phyloP scores from a whole-genome alignment of 2,888 invertebrate species.

The Xestobium rufovillosum region DNA sequence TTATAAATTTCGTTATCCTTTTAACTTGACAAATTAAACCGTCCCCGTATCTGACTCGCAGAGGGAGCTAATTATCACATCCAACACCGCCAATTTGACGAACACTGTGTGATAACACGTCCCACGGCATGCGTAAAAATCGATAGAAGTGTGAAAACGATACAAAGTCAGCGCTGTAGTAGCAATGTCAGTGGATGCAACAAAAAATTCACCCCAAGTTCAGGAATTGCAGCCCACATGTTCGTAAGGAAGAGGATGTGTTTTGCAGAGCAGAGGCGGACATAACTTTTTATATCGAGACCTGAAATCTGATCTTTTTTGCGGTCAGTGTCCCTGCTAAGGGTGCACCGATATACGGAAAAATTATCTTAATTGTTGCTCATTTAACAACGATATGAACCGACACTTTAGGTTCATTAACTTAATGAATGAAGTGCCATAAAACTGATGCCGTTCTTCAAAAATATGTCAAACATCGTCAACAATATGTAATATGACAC shows the following conservation, averaged over 20 bases:
- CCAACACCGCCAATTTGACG: too few relatives aligned
- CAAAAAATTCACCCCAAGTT: conserved; percentile 2
- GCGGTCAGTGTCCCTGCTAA: background rate
- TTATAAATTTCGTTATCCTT: too few relatives aligned
- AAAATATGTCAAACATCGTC: too few relatives aligned
- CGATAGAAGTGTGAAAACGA: conserved; percentile 1
- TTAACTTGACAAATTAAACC: too few relatives aligned
- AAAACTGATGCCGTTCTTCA: background rate
- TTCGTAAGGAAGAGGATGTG: conserved; percentile 17
- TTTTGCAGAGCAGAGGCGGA: conserved; percentile 9
- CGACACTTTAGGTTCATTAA: too few relatives aligned
- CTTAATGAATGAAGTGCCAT: background rate
- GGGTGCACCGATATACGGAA: conserved; percentile 2
- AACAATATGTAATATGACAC: too few relatives aligned
- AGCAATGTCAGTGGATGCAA: background rate
- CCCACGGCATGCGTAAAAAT: background rate
- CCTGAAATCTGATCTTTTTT: conserved; percentile 2
- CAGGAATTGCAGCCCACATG: conserved; percentile 13
- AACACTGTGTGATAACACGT: too few relatives aligned
- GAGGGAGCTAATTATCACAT: too few relatives aligned
- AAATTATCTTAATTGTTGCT: conserved; percentile 1
- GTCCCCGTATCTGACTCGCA: too few relatives aligned
- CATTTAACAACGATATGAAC: conserved; percentile 2
- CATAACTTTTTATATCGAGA: conserved; percentile 13
- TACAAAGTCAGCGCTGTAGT: conserved; percentile 3